Conservation (phyloP, 1,140 invertebrate genomes). For the Frieseomelitta varia region DNA sequence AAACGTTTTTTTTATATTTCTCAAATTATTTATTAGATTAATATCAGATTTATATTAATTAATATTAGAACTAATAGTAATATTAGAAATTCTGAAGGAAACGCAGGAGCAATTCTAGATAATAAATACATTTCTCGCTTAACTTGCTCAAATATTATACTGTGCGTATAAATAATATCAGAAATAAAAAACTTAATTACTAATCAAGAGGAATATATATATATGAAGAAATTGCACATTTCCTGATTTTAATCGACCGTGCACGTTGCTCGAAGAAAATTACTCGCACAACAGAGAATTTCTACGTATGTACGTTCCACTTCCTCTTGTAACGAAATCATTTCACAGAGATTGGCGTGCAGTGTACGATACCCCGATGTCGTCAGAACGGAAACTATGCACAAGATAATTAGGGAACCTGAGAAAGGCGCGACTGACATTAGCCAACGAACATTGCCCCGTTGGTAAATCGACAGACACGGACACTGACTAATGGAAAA, state of each 20-base stretch:
- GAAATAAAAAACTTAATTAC: background rate
- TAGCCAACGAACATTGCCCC: background rate
- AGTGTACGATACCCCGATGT: background rate
- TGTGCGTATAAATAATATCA: background rate
- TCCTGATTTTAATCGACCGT: background rate
- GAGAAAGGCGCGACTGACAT: background rate
- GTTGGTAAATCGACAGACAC: background rate
- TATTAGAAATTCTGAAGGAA: background rate
- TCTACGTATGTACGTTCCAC: background rate
- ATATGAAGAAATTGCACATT: background rate
- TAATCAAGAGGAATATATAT: background rate
- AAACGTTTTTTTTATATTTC: too few species aligned
- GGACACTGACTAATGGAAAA: background rate
- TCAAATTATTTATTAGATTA: too few species aligned
- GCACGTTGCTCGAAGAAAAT: background rate
- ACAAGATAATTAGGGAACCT: background rate
- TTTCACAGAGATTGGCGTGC: background rate
- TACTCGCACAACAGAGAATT: background rate
- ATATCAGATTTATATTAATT: too few species aligned
- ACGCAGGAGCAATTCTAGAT: background rate
- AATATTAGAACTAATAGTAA: too few species aligned
- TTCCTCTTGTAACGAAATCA: background rate
- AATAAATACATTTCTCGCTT: background rate
- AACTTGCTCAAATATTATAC: background rate
- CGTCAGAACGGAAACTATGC: slow-evolving; percentile 21